phyloP scores from a whole-genome alignment of 2,888 invertebrate species.

The Sinodicranocentrus sp. region DNA sequence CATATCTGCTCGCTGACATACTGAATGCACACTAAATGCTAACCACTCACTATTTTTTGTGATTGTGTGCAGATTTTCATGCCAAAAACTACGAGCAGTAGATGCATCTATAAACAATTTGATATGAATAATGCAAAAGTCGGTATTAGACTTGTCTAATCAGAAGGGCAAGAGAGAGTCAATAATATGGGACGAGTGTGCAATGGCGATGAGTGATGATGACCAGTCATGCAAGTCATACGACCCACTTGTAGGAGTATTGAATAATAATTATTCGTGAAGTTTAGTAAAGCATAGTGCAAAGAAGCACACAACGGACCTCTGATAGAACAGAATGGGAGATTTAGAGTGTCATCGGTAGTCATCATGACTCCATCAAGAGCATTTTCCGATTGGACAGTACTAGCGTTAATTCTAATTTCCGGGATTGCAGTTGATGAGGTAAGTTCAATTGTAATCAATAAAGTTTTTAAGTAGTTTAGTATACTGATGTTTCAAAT shows the following conservation, averaged over 20 bases:
- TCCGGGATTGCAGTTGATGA: background rate
- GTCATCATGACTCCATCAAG: slow-evolving; percentile 32
- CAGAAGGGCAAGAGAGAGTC: background rate
- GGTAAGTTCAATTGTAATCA: background rate
- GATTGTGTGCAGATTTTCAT: no score
- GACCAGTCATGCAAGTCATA: slow-evolving; percentile 20
- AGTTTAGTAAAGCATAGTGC: background rate
- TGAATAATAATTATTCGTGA: slow-evolving; percentile 9
- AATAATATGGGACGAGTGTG: background rate
- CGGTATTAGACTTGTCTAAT: no score
- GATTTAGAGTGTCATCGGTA: slow-evolving; percentile 8
- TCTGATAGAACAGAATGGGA: background rate
- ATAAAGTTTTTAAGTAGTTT: background rate
- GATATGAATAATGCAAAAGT: background rate
- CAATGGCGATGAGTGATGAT: slow-evolving; percentile 1
- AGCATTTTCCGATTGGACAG: background rate
- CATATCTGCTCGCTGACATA: no score
- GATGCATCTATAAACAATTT: background rate
- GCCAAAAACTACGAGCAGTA: no score
- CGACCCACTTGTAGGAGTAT: slow-evolving; percentile 15
- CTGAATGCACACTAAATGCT: no score
- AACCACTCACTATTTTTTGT: no score
- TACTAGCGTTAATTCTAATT: slow-evolving; percentile 9
- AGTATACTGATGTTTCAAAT: background rate
- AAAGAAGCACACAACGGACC: background rate